Base-by-base conservation (phyloP, 1,140 invertebrate genomes). In the Brachionus rotundiformis region DNA sequence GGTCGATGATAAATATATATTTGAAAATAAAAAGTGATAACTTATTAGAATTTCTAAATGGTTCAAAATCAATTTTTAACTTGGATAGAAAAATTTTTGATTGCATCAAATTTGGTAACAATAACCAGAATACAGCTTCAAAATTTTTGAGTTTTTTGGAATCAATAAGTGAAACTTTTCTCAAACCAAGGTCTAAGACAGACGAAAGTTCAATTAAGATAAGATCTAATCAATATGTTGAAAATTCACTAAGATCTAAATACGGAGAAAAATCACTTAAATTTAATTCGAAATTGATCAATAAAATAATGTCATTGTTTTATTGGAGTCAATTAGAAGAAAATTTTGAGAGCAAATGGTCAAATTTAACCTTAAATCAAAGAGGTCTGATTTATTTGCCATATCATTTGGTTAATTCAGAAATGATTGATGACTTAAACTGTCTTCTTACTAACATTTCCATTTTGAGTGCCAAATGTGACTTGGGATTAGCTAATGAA, bases 401-500 rank as follows among this genome's bases (percentile, higher is more conserved):
- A 31, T 68, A 29, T 65, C 54, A 81, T 81, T 81, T 81, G 47
- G 11, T 29, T 47, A 27, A 80, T 61, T 61, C 81, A 77, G 84
- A 84, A 10, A 77, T 83, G 59, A 86, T 84, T 81, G 68, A 82
- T 6, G 84, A 85, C 6, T 82, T 87, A 27, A 73, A 83, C 10
- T 71, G 81, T 6, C 68, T 86, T 2, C 44, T 87, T 2, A 86
- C 85, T 82, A 84, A 84, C 68, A 80, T 87, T 25, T 36, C 77
- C 11, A 87, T 87, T 77, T 85, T 88, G 33, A 61, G 84, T 29
- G 63, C 59, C 33, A 88, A 87, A 79, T 86, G 85, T 82, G 82
- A 83, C 27, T 82, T 86, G 11, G 85, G 85, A 77, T 76, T 86
- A 71, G 84, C 83, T 11, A 75, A 83, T 29, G 79, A 84, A 39